phyloP scores from a whole-genome alignment of 1,140 invertebrate species.

The Contarinia nasturtii region DNA sequence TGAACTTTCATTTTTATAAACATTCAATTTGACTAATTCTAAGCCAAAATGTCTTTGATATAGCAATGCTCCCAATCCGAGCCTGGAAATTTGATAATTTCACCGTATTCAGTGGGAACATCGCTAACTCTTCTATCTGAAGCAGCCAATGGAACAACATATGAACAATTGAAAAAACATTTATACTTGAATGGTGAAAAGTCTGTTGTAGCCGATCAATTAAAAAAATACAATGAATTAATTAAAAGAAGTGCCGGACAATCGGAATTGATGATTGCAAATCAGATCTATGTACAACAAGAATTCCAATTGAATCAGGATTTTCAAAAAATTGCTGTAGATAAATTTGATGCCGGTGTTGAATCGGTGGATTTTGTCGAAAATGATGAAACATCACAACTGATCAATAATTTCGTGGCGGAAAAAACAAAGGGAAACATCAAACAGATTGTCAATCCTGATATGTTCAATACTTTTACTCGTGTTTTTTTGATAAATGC shows the following conservation, averaged over 20 bases:
- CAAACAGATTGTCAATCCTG: constrained; percentile 30
- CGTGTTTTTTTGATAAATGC: constrained; percentile 40
- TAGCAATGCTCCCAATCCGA: background rate
- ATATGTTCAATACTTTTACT: constrained; percentile 22
- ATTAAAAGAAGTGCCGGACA: background rate
- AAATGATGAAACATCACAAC: constrained; percentile 22
- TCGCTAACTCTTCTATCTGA: background rate
- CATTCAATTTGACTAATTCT: background rate
- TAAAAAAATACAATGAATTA: background rate
- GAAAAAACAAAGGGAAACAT: constrained; percentile 41
- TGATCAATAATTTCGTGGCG: constrained; percentile 44
- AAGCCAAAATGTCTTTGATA: background rate
- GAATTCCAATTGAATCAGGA: background rate
- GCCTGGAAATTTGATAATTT: background rate
- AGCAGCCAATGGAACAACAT: background rate
- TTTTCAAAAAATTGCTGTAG: constrained; percentile 4
- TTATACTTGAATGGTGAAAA: background rate
- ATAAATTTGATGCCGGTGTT: constrained; percentile 20
- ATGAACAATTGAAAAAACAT: background rate
- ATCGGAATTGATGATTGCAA: constrained; percentile 6
- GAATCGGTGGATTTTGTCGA: constrained; percentile 31
- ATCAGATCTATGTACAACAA: constrained; percentile 11
- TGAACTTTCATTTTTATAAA: background rate
- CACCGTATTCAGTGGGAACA: background rate
- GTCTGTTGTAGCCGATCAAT: background rate